phyloP scores from a whole-genome alignment of 2,888 invertebrate genomes.

The Apomyelois bistriatella region DNA sequence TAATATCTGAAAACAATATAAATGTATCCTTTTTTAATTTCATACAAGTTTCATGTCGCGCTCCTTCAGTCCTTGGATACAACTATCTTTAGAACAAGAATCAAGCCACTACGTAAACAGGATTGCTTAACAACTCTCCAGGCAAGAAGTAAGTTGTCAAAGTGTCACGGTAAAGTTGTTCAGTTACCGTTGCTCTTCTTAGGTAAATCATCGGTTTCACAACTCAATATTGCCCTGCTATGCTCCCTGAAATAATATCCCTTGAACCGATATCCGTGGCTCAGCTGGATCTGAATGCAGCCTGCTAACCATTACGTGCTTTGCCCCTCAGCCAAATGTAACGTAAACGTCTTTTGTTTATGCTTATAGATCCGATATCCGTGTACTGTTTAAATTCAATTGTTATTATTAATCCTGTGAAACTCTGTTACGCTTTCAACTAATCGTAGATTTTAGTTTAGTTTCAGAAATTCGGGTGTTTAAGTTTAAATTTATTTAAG shows the following conservation, averaged over 20 bases:
- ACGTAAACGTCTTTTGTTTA: slow-evolving; percentile 65
- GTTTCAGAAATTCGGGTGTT: not conserved
- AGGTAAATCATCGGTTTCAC: slow-evolving; percentile 76
- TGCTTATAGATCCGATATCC: slow-evolving; percentile 45
- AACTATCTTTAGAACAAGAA: slow-evolving; percentile 52
- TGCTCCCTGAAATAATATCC: slow-evolving; percentile 70
- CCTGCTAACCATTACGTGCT: slow-evolving; percentile 49
- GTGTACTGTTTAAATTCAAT: slow-evolving; percentile 38
- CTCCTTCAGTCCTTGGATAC: slow-evolving; percentile 19
- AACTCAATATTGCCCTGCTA: slow-evolving; percentile 69
- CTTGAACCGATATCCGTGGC: slow-evolving; percentile 62
- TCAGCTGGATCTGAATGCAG: slow-evolving; percentile 62
- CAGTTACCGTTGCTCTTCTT: slow-evolving; percentile 68
- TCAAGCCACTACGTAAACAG: slow-evolving; percentile 63
- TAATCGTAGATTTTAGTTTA: slow-evolving; percentile 2
- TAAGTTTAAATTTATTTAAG: too few relatives aligned
- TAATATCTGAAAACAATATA: too few relatives aligned
- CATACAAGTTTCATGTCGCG: too few relatives aligned
- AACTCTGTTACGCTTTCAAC: slow-evolving; percentile 12
- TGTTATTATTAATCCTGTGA: slow-evolving; percentile 15
- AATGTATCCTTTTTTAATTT: too few relatives aligned
- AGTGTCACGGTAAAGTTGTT: slow-evolving; percentile 73
- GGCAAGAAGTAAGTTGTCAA: slow-evolving; percentile 79
- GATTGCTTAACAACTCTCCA: slow-evolving; percentile 65
- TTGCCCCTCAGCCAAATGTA: slow-evolving; percentile 54